Conservation (phyloP, 2,797 vertebrate species). For the Anguilla obscura region DNA sequence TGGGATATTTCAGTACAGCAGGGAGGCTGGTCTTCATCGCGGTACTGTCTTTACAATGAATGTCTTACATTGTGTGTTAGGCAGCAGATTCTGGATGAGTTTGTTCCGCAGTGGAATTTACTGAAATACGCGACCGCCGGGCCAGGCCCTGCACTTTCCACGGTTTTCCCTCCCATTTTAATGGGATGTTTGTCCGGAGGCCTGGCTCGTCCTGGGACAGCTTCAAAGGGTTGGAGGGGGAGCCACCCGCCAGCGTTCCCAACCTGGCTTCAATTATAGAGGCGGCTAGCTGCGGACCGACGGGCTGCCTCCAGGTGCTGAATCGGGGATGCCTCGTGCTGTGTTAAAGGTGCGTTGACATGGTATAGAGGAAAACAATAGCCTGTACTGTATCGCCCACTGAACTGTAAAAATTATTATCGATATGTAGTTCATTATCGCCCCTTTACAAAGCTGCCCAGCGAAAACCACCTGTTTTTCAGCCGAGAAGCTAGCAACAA, state of each 20-base stretch:
- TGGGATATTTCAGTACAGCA: neutral
- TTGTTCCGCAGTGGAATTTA: neutral
- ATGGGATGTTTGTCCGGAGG: constrained; percentile 3
- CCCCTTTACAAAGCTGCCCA: neutral
- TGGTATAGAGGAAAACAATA: neutral
- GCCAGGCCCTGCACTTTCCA: neutral
- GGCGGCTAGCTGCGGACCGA: neutral
- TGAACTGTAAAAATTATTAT: too few species aligned
- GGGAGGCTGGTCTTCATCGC: neutral
- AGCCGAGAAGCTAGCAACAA: neutral
- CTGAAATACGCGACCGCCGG: neutral
- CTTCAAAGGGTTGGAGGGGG: constrained; percentile 12
- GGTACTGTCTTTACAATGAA: neutral
- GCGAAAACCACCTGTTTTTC: neutral
- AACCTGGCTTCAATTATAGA: constrained; percentile 19
- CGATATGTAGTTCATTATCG: neutral
- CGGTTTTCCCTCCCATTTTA: neutral
- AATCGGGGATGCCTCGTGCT: neutral
- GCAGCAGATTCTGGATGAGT: neutral
- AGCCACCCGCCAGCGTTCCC: neutral
- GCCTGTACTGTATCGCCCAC: neutral
- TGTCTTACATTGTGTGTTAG: neutral
- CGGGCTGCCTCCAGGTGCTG: constrained; percentile 28
- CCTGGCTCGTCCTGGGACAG: neutral
- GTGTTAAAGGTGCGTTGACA: constrained; percentile 10